Evolutionary conservation across 1,140 invertebrate genomes (phyloP).

Genomic region (Dendrolimus kikuchii): DNA sequence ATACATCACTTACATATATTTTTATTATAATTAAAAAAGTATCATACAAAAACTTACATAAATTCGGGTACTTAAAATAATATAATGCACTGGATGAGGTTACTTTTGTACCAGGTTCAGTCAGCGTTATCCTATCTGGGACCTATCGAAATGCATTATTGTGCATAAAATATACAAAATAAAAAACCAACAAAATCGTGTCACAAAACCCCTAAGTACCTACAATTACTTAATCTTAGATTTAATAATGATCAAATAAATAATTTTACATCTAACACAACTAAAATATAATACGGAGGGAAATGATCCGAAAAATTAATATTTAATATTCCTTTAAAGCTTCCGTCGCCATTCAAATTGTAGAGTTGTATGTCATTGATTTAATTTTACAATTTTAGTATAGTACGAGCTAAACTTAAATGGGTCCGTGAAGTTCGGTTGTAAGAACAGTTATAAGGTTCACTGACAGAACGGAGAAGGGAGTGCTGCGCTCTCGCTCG

Average conservation of each 20-base stretch:
- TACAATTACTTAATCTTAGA: conserved; percentile 24
- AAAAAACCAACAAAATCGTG: conserved; percentile 19
- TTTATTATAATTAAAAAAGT: conserved; percentile 35
- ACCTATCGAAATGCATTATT: conserved; percentile 58
- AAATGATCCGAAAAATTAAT: conserved; percentile 28
- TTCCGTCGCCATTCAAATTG: conserved; percentile 17
- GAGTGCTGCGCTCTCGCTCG: too few relatives aligned
- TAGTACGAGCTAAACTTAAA: too few relatives aligned
- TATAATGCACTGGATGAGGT: conserved; percentile 58
- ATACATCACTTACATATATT: conserved; percentile 37
- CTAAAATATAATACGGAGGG: conserved; percentile 45
- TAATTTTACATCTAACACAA: conserved; percentile 28
- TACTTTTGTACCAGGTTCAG: conserved; percentile 64
- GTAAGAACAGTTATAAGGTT: too few relatives aligned
- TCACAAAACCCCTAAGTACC: conserved; percentile 37
- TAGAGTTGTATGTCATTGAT: background rate
- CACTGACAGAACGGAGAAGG: too few relatives aligned
- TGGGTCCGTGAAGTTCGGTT: too few relatives aligned
- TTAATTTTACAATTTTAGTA: too few relatives aligned
- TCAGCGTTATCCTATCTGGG: conserved; percentile 32
- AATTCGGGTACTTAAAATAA: conserved; percentile 43
- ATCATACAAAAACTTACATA: conserved; percentile 63
- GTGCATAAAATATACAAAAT: conserved; percentile 55
- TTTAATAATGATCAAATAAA: conserved; percentile 49
- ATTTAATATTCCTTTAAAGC: conserved; percentile 19